Evolutionary conservation across 2,888 invertebrate genomes (phyloP).

Genomic region (Eupithecia vulgata): DNA sequence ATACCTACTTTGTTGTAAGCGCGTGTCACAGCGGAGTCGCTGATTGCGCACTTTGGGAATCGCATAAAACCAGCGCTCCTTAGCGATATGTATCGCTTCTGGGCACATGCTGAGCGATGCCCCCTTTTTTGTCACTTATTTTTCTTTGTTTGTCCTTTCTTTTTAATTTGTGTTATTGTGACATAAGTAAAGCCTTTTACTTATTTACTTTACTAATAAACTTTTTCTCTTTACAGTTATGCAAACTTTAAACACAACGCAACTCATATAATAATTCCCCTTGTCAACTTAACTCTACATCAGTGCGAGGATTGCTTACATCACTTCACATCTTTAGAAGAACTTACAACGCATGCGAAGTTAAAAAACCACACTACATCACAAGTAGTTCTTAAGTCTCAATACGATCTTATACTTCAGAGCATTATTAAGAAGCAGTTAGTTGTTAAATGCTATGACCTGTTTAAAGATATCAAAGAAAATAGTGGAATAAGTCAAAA

Average conservation of each 20-base stretch:
- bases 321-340: conserved; percentile 48
- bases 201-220: no score
- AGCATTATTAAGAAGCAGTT: conserved; percentile 33
- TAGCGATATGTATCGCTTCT: no score
- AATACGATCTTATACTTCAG: conserved; percentile 26
- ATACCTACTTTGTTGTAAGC: no score
- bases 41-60: no score
- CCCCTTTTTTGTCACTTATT: no score
- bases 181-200: no score
- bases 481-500: not conserved
- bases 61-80: no score
- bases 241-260: conserved; percentile 54
- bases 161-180: no score
- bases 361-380: conserved; percentile 43
- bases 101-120: no score
- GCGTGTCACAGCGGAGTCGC: no score
- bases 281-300: conserved; percentile 46
- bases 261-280: conserved; percentile 61
- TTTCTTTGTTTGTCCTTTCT: no score
- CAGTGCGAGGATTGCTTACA: conserved; percentile 50
- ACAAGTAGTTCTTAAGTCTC: conserved; percentile 6
- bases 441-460: conserved; percentile 28
- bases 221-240: conserved; percentile 52
- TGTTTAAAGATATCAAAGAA: not conserved
- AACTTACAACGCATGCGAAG: conserved; percentile 45